Evolutionary conservation across 2,113 vertebrate species (phyloP).

Genomic region (Strigops habroptila): DNA sequence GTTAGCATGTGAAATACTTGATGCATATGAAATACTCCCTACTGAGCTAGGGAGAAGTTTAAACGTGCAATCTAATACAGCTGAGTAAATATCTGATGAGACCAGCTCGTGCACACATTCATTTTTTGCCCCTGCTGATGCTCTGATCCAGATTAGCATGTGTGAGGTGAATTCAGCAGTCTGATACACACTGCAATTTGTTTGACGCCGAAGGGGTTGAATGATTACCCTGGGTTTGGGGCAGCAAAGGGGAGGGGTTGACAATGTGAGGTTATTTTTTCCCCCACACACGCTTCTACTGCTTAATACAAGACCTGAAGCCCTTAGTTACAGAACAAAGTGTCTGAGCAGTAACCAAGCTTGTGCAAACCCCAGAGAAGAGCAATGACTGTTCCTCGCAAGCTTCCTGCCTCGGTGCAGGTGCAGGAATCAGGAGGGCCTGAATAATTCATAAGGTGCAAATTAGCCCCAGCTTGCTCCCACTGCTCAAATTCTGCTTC

Average conservation of each 20-base stretch:
- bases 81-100: slow-evolving; percentile 53
- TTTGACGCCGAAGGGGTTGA: slow-evolving; percentile 6
- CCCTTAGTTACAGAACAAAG: slow-evolving; percentile 68
- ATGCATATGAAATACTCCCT: background rate
- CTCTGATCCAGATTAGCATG: slow-evolving; percentile 20
- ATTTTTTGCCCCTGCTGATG: background rate
- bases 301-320: slow-evolving; percentile 48
- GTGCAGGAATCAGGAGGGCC: slow-evolving; percentile 73
- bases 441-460: slow-evolving; percentile 79
- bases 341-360: slow-evolving; percentile 60
- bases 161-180: slow-evolving; percentile 23
- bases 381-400: slow-evolving; percentile 62
- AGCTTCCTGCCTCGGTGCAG: slow-evolving; percentile 76
- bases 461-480: slow-evolving; percentile 66
- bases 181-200: background rate
- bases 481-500: slow-evolving; percentile 42
- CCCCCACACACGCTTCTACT: background rate
- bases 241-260: background rate
- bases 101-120: background rate
- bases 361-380: slow-evolving; percentile 59
- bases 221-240: slow-evolving; percentile 1
- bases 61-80: slow-evolving; percentile 8
- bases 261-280: background rate
- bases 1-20: slow-evolving; percentile 38
- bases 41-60: slow-evolving; percentile 6